Base-by-base conservation (phyloP, 2,113 vertebrate genomes). In the Piaya cayana region DNA sequence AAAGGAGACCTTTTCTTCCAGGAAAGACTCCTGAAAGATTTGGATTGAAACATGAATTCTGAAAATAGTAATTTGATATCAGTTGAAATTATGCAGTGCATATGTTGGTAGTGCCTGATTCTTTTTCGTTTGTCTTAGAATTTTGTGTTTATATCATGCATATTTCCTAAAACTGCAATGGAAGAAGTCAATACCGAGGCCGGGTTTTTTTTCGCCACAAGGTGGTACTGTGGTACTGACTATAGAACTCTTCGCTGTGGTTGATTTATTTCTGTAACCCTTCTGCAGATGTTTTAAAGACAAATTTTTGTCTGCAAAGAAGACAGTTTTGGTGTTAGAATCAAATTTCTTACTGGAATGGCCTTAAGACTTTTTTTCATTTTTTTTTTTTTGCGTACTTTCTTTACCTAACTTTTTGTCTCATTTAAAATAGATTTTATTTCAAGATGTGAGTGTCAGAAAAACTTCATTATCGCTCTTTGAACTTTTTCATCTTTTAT, bases 181-280 rank as follows among this genome's bases (percentile, higher is more conserved):
- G 47, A 59, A 76, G 36, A 88, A 94, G 72, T 74, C 25, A 69
- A 23, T n/a, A 50, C 12, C 9, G 68, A 93, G 43, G 58, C 79
- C 14, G 20, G 56, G 67, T 82, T 65, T 43, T 49, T 83, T 95
- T 96, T 20, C 80, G 43, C 97, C 98, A 98, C 97, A 97, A 98
- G 98, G 97, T 98, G 98, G 98, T 96, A 90, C 97, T 98, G 96
- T 98, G 97, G 97, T 94, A 98, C 97, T 97, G 97, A 37, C 79
- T 95, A 81, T 53, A 59, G 47, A 94, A 85, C 47, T 91, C 62
- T 82, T 42, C n/a, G n/a, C 11, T 90, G 20, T 19, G 50, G 80
- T 67, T 93, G 58, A 74, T 97, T 94, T 89, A 68, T 94, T 97
- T 95, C 88, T 95, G 36, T 88, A 95, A 80, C 45, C 9, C 23